Percentiles rank a stretch among this genome's conserved stretches.
phyloP scores from a whole-genome alignment of 2,113 vertebrate species.

The Syngnathoides biaculeatus region DNA sequence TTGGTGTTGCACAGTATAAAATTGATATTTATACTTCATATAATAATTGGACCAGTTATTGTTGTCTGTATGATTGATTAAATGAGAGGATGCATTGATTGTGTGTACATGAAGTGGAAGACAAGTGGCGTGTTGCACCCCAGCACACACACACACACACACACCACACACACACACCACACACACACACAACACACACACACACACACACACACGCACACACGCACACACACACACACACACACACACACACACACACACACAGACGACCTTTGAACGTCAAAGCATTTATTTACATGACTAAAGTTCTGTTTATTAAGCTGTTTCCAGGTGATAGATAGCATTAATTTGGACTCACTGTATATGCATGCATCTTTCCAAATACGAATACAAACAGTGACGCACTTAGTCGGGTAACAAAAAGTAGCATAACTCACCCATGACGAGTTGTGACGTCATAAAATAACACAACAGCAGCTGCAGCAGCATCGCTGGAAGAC shows the following conservation, averaged over 20 bases:
- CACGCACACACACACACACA: not conserved
- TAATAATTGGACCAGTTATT: not conserved
- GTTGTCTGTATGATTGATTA: not conserved
- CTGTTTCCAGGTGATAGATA: not conserved
- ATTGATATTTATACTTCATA: not conserved
- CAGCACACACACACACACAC: not conserved
- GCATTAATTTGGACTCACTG: not conserved
- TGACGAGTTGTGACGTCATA: conserved; percentile 33
- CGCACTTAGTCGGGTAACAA: not conserved
- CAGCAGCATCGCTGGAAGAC: conserved; percentile 42
- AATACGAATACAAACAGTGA: not conserved
- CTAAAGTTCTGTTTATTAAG: not conserved
- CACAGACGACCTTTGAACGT: conserved; percentile 68
- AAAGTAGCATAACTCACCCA: conserved; percentile 47
- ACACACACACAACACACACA: not conserved
- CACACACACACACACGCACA: conserved; percentile 42
- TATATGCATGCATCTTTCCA: not conserved
- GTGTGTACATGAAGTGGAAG: not conserved
- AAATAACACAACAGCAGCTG: conserved; percentile 35
- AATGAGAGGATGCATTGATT: not conserved
- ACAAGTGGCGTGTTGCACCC: not conserved
- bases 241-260: conserved; percentile 10
- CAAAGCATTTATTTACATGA: conserved; percentile 2
- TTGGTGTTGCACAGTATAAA: not conserved
- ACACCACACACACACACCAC: conserved; percentile 19